Evolutionary conservation across 1,140 invertebrate species (phyloP).

Genomic region (Solenopsis fugax): DNA sequence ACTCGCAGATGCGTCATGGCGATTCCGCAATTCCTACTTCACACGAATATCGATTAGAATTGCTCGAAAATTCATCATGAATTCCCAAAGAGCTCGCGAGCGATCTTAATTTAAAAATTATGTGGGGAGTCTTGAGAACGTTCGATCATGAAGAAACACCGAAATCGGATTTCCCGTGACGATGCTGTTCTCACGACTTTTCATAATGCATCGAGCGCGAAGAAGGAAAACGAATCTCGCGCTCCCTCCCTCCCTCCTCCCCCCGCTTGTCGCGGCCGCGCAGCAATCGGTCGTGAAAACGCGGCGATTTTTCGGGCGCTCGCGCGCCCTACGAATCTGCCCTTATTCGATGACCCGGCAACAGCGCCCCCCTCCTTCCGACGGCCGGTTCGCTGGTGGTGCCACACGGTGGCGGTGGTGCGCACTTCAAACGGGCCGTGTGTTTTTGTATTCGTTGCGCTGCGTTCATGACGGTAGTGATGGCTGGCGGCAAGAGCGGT

Average conservation of each 20-base stretch:
- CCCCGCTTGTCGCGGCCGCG: too few species aligned
- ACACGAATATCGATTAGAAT: background rate
- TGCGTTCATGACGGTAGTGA: constrained; percentile 42
- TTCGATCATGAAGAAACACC: constrained; percentile 16
- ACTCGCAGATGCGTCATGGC: background rate
- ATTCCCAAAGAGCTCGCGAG: background rate
- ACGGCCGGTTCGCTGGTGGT: background rate
- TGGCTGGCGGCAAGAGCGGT: background rate
- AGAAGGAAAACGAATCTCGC: background rate
- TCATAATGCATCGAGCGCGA: too few species aligned
- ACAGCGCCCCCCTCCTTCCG: constrained; percentile 26
- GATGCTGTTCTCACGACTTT: background rate
- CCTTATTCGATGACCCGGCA: constrained; percentile 69
- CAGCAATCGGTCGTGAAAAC: constrained; percentile 32
- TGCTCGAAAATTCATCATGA: background rate
- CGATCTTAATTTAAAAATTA: constrained; percentile 32
- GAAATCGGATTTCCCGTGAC: constrained; percentile 31
- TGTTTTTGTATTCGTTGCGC: constrained; percentile 81
- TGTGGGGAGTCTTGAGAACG: background rate
- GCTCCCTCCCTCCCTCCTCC: background rate
- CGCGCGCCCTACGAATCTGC: constrained; percentile 56
- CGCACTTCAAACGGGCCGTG: constrained; percentile 67
- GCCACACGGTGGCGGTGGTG: background rate
- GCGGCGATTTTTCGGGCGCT: constrained; percentile 62
- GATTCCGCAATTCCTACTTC: background rate